Evolutionary conservation across 2,888 invertebrate genomes (phyloP).

Genomic region (Caenorhabditis japonica): DNA sequence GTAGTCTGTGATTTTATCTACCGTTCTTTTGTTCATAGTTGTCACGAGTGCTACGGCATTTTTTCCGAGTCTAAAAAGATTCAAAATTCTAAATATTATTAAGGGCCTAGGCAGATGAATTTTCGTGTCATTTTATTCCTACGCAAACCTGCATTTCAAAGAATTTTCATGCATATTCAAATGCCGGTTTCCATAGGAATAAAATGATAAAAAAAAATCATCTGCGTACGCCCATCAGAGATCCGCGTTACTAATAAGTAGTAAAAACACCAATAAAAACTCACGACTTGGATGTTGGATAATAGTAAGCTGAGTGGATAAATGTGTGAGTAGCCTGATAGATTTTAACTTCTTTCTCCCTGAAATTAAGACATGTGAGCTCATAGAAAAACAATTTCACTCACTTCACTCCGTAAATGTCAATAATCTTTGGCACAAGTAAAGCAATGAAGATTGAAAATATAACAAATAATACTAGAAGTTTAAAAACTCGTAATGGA

Average conservation of each 20-base stretch:
- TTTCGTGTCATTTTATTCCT: too few relatives aligned
- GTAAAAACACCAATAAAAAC: too few relatives aligned
- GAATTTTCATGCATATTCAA: too few relatives aligned
- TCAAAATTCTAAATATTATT: too few relatives aligned
- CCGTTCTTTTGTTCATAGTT: slow-evolving; percentile 38
- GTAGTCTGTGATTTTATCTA: slow-evolving; percentile 15
- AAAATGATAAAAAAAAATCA: too few relatives aligned
- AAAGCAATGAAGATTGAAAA: neutral
- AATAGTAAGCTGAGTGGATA: slow-evolving; percentile 25
- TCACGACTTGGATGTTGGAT: slow-evolving; percentile 14
- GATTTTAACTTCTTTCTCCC: slow-evolving; percentile 6
- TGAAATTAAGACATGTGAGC: too few relatives aligned
- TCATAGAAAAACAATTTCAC: neutral
- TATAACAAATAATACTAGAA: neutral
- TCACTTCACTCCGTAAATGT: neutral
- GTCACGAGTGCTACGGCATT: slow-evolving; percentile 34
- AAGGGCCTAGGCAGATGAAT: too few relatives aligned
- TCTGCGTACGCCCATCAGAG: too few relatives aligned
- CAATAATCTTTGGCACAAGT: neutral
- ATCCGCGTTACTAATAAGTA: too few relatives aligned
- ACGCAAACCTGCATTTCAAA: too few relatives aligned
- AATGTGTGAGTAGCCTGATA: slow-evolving; percentile 17
- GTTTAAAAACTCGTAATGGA: slow-evolving; percentile 9
- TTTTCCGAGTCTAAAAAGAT: slow-evolving; percentile 13
- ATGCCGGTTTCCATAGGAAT: too few relatives aligned